These are phyloP conservation scores for Zelleria hepariella DNA, from an alignment of 2,888 invertebrate genomes.

Conservation along the genomic window DNA sequence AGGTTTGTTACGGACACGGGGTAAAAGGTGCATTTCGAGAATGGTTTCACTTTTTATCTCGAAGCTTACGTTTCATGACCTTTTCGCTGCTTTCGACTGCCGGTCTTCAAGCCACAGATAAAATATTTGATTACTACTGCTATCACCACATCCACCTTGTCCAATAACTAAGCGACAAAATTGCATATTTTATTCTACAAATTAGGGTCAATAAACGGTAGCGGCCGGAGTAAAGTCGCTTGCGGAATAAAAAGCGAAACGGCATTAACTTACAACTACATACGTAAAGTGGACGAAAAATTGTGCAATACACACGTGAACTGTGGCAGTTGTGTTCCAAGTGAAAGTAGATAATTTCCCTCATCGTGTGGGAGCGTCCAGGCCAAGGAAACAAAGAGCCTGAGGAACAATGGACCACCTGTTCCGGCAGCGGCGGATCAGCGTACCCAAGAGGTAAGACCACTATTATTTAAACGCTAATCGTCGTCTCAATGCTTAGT, in stretches of 20 bases:
- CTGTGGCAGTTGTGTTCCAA: conserved; percentile 19
- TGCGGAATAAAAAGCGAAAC: neutral
- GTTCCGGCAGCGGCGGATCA: conserved; percentile 64
- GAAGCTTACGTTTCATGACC: neutral
- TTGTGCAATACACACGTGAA: conserved; percentile 5
- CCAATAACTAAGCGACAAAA: neutral
- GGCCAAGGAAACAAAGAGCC: conserved; percentile 32
- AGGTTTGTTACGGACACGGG: neutral
- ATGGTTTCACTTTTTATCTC: neutral
- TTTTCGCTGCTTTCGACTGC: neutral
- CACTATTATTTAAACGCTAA: neutral
- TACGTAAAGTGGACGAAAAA: neutral
- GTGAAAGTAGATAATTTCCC: conserved; percentile 58
- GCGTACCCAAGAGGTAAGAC: conserved; percentile 59
- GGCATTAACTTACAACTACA: neutral
- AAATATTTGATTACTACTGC: neutral
- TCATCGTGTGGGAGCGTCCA: conserved; percentile 47
- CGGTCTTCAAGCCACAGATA: neutral
- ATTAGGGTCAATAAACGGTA: neutral
- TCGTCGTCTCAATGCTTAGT: neutral
- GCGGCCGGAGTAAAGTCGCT: neutral
- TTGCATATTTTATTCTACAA: neutral
- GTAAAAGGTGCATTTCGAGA: neutral
- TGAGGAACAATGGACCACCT: conserved; percentile 63
- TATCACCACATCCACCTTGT: neutral